A percentile compares a stretch with the other conserved stretches of the same genome.
Evolutionary conservation across 2,888 invertebrate species (phyloP).

Genomic region (Dasypolia templi): DNA sequence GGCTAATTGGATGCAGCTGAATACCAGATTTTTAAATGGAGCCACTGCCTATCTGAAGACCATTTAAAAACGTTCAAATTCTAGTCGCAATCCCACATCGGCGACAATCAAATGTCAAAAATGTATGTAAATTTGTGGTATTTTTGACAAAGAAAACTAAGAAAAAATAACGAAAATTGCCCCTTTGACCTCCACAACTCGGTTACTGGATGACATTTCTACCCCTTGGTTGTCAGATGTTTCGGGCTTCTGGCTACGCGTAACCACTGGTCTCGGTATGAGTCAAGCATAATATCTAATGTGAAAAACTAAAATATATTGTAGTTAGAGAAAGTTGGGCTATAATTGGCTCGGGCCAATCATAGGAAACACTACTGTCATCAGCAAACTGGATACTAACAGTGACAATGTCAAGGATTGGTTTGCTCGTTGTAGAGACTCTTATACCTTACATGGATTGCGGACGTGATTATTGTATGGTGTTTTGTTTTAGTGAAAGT

Average conservation of each 20-base stretch:
- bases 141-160: too few species aligned
- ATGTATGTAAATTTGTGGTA: too few species aligned
- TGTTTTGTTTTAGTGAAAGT: slow-evolving; percentile 25
- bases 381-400: not conserved
- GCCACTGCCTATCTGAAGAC: not conserved
- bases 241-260: not conserved
- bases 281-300: not conserved
- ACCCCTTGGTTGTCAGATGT: not conserved
- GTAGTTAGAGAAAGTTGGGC: slow-evolving; percentile 21
- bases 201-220: not conserved
- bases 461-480: slow-evolving; percentile 7
- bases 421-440: slow-evolving; percentile 5
- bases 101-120: too few species aligned
- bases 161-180: too few species aligned
- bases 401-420: slow-evolving; percentile 11
- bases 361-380: not conserved
- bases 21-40: not conserved
- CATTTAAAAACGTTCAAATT: too few species aligned
- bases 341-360: slow-evolving; percentile 26
- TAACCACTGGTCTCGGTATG: not conserved
- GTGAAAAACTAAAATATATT: not conserved
- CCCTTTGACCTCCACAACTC: not conserved
- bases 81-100: too few species aligned
- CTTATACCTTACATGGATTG: not conserved
- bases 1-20: not conserved